A percentile compares a stretch with the other conserved stretches of the same genome.
Evolutionary conservation across 1,140 invertebrate genomes (phyloP).

Genomic region (Ceratosolen solmsi): DNA sequence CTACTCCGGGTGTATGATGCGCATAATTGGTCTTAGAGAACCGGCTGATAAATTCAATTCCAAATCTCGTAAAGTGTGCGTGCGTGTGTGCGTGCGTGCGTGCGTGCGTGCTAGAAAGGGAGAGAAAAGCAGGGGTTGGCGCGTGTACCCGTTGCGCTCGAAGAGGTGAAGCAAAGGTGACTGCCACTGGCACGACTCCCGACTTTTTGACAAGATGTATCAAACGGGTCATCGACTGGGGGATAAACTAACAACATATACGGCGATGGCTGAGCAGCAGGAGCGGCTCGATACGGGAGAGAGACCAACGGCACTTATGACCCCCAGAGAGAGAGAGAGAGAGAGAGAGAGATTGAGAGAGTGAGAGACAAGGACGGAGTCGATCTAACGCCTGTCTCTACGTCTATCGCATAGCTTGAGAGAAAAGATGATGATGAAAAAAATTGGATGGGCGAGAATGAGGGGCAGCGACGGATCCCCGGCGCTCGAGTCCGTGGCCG

Average conservation of each 20-base stretch:
- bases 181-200: too few relatives aligned
- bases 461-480: neutral
- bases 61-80: too few relatives aligned
- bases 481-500: too few relatives aligned
- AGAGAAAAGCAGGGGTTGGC: neutral
- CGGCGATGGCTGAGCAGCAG: neutral
- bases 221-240: slow-evolving; percentile 48
- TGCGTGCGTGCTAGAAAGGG: too few relatives aligned
- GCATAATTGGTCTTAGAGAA: too few relatives aligned
- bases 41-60: too few relatives aligned
- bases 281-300: slow-evolving; percentile 38
- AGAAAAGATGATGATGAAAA: neutral
- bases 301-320: neutral
- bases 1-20: too few relatives aligned
- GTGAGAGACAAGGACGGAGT: slow-evolving; percentile 12
- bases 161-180: neutral
- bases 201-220: slow-evolving; percentile 46
- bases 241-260: slow-evolving; percentile 20
- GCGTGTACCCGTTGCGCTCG: neutral
- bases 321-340: slow-evolving; percentile 9
- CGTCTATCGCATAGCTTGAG: neutral
- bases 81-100: too few relatives aligned
- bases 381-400: neutral
- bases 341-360: neutral
- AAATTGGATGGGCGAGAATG: neutral